A percentile compares a stretch with the other conserved stretches of the same genome.
Evolutionary conservation across 1,140 invertebrate species (phyloP).

Genomic region (Drosophila busckii): DNA sequence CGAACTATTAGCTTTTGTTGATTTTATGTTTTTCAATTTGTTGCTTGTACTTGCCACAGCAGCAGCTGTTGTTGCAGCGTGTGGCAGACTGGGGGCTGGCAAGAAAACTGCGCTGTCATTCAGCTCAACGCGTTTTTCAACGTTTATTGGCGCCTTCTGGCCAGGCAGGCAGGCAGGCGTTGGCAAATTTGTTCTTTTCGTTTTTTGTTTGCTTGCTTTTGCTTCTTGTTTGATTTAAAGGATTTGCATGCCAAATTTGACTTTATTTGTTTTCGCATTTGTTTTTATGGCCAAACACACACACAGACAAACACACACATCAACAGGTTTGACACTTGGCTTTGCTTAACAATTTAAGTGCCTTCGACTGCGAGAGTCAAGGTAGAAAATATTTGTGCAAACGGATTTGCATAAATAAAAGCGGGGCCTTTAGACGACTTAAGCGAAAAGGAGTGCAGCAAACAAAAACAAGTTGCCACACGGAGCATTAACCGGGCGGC

Average conservation of each 20-base stretch:
- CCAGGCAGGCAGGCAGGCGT: too few species aligned
- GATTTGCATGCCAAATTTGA: constrained; percentile 72
- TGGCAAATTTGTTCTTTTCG: constrained; percentile 31
- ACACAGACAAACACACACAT: constrained; percentile 15
- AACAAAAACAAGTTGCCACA: constrained; percentile 41
- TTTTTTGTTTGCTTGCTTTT: constrained; percentile 35
- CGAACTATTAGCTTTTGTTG: constrained; percentile 76
- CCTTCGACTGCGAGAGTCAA: constrained; percentile 33
- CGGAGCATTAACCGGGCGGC: constrained; percentile 27
- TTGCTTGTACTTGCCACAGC: constrained; percentile 37
- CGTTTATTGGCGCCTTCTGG: constrained; percentile 70
- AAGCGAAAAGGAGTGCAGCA: constrained; percentile 17
- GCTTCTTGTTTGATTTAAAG: constrained; percentile 67
- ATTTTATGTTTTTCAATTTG: constrained; percentile 76
- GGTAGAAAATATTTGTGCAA: constrained; percentile 39
- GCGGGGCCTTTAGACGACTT: constrained; percentile 7
- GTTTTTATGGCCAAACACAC: constrained; percentile 19
- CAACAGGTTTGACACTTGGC: constrained; percentile 46
- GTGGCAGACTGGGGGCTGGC: background rate
- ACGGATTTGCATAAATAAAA: constrained; percentile 53
- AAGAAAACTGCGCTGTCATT: constrained; percentile 48
- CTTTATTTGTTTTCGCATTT: constrained; percentile 61
- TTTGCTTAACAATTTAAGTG: constrained; percentile 49
- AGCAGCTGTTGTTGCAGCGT: constrained; percentile 17
- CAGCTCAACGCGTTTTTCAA: constrained; percentile 47